Conservation (phyloP, 2,797 vertebrate species). For the Anas capensis region DNA sequence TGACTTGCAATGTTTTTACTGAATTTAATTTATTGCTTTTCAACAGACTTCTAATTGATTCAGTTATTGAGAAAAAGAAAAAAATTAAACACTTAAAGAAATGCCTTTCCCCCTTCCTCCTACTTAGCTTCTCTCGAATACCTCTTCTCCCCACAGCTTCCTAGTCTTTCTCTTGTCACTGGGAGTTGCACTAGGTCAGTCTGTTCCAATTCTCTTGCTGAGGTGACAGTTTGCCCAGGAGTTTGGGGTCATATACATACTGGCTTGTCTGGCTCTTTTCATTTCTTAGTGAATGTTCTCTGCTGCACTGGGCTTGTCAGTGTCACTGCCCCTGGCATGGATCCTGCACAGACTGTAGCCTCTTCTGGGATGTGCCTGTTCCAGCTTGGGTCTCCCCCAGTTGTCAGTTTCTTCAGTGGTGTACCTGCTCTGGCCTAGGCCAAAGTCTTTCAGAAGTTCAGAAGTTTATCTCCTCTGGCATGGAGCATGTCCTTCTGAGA, state of each 20-base stretch:
- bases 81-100: background rate
- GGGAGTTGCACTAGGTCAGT: background rate
- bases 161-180: background rate
- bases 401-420: background rate
- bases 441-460: background rate
- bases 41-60: constrained; percentile 2
- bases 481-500: background rate
- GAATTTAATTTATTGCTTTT: constrained; percentile 18
- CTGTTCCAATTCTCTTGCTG: background rate
- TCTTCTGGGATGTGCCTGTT: background rate
- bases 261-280: background rate
- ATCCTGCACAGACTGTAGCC: background rate
- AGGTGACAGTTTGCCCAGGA: background rate
- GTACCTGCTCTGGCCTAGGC: background rate
- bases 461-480: background rate
- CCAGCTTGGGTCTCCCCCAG: background rate
- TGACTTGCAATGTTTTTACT: background rate
- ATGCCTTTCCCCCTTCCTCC: background rate
- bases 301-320: background rate
- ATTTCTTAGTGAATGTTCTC: background rate
- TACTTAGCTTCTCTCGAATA: background rate
- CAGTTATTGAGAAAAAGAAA: background rate
- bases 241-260: background rate
- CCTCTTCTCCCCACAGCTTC: background rate
- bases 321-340: background rate